Percentiles rank a stretch among this genome's conserved stretches.
Evolutionary conservation across 92 coral and sea anemone species (phyloP).

Genomic region (Epizoanthus illoricatus): DNA sequence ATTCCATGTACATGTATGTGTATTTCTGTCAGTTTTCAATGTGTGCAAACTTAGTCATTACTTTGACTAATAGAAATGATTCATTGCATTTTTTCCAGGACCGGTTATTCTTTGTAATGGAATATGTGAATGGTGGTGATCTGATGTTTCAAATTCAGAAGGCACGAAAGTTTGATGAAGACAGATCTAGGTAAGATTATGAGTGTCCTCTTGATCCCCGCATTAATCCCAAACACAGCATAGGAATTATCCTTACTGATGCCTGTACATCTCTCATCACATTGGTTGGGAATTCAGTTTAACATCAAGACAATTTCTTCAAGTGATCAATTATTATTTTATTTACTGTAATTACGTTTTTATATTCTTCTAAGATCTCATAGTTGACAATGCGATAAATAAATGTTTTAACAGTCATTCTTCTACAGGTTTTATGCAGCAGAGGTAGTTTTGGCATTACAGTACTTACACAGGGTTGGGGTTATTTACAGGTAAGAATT

Average conservation of each 20-base stretch:
- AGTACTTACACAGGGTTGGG: slow-evolving; percentile 82
- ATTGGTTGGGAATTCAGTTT: too few relatives aligned
- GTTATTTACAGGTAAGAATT: slow-evolving; percentile 86
- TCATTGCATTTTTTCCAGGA: slow-evolving; percentile 55
- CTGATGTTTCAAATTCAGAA: slow-evolving; percentile 98
- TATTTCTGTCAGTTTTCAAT: too few relatives aligned
- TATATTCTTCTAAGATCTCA: neutral
- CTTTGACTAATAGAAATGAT: neutral
- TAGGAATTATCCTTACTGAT: neutral
- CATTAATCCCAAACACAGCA: neutral
- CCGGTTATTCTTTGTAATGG: slow-evolving; percentile 96
- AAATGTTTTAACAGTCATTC: neutral
- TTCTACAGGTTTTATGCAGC: slow-evolving; percentile 91
- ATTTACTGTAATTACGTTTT: neutral
- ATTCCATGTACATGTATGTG: too few relatives aligned
- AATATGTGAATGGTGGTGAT: slow-evolving; percentile 97
- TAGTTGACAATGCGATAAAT: neutral
- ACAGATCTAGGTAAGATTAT: slow-evolving; percentile 73
- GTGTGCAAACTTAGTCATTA: neutral
- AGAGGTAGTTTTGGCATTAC: slow-evolving; percentile 91
- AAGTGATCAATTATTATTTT: too few relatives aligned
- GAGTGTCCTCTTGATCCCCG: neutral
- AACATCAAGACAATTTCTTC: too few relatives aligned
- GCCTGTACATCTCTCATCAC: too few relatives aligned
- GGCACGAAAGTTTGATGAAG: slow-evolving; percentile 94